These are phyloP conservation scores for Adineta ricciae DNA, from an alignment of 2,888 invertebrate genomes.

Conservation along the genomic window DNA sequence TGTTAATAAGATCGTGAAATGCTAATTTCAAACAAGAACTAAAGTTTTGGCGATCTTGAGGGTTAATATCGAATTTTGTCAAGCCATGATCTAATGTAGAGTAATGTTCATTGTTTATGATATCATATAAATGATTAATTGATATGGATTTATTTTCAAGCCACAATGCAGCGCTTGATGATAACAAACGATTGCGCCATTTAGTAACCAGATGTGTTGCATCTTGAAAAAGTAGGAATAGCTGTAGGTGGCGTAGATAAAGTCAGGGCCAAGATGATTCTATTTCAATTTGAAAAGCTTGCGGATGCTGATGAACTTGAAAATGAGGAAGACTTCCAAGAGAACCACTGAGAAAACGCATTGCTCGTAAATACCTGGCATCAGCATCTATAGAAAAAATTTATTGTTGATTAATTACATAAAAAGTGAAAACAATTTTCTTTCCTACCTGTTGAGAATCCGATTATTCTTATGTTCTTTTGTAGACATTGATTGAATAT, in stretches of 20 bases:
- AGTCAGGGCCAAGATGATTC: background rate
- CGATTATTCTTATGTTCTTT: background rate
- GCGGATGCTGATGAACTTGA: background rate
- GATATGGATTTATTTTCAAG: too few species aligned
- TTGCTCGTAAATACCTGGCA: background rate
- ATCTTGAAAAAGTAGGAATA: background rate
- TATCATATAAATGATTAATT: too few species aligned
- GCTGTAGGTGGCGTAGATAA: background rate
- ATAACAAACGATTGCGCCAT: too few species aligned
- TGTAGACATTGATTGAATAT: background rate
- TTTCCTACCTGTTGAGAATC: background rate
- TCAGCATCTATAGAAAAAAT: background rate
- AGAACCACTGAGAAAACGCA: background rate
- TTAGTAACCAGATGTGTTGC: background rate
- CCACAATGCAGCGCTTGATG: too few species aligned
- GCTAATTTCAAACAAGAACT: too few species aligned
- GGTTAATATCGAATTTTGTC: too few species aligned
- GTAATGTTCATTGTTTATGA: too few species aligned
- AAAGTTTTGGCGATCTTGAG: too few species aligned
- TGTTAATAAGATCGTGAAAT: too few species aligned
- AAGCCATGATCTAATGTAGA: too few species aligned
- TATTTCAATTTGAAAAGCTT: background rate
- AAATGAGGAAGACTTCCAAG: background rate
- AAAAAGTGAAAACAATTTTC: background rate
- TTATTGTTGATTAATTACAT: background rate